Evolutionary conservation across 2,113 vertebrate genomes (phyloP).

Genomic region (Melanerpes aurifrons): DNA sequence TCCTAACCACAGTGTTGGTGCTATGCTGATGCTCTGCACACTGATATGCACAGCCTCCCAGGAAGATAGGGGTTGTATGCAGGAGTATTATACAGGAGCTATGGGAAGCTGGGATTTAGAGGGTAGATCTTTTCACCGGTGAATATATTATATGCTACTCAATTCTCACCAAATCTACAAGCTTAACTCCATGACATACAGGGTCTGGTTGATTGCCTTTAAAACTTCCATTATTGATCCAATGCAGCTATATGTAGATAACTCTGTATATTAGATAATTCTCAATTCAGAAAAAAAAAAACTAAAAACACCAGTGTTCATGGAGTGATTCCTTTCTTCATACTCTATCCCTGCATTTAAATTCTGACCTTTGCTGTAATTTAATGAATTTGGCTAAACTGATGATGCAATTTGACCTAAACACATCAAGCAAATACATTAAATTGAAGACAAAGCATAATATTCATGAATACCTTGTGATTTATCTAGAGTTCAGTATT

Average conservation of each 20-base stretch:
- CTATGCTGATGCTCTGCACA: not conserved
- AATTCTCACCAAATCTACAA: not conserved
- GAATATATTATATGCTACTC: not conserved
- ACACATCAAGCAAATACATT: not conserved
- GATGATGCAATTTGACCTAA: not conserved
- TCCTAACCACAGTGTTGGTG: not conserved
- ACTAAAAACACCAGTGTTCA: not conserved
- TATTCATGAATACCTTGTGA: not conserved
- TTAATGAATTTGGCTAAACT: not conserved
- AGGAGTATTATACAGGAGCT: not conserved
- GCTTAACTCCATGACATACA: not conserved
- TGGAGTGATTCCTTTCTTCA: not conserved
- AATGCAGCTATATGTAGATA: not conserved
- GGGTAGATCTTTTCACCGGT: not conserved
- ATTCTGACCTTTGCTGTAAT: not conserved
- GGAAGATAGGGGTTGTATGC: not conserved
- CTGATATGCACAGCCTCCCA: not conserved
- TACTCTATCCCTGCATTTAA: not conserved
- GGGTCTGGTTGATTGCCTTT: not conserved
- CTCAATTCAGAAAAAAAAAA: not conserved
- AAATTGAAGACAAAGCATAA: not conserved
- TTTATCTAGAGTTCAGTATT: not conserved
- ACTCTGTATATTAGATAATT: not conserved
- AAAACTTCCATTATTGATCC: not conserved
- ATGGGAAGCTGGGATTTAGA: not conserved